A percentile compares a stretch with the other conserved stretches of the same genome.
phyloP scores from a whole-genome alignment of 2,113 vertebrate genomes.

The Lagopus muta region DNA sequence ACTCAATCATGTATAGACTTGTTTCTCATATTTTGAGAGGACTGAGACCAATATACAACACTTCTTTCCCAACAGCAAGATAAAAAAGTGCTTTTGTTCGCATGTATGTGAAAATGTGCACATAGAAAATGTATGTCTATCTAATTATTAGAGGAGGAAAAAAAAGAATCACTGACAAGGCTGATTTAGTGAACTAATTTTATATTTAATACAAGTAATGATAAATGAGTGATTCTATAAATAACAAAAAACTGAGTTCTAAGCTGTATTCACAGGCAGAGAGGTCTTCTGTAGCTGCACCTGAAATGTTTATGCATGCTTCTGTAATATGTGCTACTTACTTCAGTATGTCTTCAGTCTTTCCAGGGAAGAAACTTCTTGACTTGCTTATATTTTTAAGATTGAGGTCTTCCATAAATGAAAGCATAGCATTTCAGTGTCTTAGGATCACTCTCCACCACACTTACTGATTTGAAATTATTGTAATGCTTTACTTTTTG shows the following conservation, averaged over 20 bases:
- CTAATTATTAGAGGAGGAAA: neutral
- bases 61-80: neutral
- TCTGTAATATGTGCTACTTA: neutral
- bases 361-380: constrained; percentile 35
- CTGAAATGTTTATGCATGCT: neutral
- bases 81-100: neutral
- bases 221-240: neutral
- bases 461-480: constrained; percentile 69
- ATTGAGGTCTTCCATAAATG: constrained; percentile 54
- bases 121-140: too few species aligned
- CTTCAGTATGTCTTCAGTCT: constrained; percentile 32
- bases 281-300: neutral
- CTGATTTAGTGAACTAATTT: neutral
- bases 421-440: constrained; percentile 36
- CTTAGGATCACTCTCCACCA: constrained; percentile 40
- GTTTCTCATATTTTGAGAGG: neutral
- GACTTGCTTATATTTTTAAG: constrained; percentile 59
- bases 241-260: neutral
- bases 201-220: neutral
- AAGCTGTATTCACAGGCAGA: neutral
- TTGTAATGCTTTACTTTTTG: constrained; percentile 58
- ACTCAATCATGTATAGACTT: neutral
- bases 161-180: neutral
- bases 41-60: neutral
- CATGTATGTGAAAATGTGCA: neutral